Percentiles rank a stretch among this genome's conserved stretches.
Conservation (phyloP, 2,888 invertebrate species). For the Cheilosia scutellata region DNA sequence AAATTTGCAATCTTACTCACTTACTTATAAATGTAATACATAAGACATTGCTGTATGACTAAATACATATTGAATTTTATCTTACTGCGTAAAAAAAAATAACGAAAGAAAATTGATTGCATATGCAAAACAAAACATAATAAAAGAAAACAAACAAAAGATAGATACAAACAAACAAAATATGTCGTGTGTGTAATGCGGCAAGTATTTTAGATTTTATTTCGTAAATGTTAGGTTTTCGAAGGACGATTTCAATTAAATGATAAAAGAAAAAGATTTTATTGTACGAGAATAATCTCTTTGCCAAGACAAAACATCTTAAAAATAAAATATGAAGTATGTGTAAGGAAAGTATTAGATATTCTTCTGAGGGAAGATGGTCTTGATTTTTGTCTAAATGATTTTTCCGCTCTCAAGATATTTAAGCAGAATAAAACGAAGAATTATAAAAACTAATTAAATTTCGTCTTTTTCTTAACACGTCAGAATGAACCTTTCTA, state of each 20-base stretch:
- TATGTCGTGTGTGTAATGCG: conserved; percentile 57
- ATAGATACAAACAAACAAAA: conserved; percentile 13
- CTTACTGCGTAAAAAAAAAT: conserved; percentile 59
- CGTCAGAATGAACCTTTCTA: too few species aligned
- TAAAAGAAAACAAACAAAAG: conserved; percentile 17
- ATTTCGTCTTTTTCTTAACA: conserved; percentile 3
- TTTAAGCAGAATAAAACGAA: conserved; percentile 68
- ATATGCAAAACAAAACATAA: not conserved
- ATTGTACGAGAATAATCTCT: conserved; percentile 56
- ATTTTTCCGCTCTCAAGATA: conserved; percentile 53
- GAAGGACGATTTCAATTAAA: conserved; percentile 37
- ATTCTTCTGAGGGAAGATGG: conserved; percentile 58
- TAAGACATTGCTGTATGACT: conserved; percentile 75
- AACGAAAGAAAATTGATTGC: conserved; percentile 19
- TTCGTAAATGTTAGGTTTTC: conserved; percentile 73
- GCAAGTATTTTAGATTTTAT: conserved; percentile 74
- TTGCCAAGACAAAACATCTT: conserved; percentile 63
- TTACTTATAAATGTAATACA: conserved; percentile 64
- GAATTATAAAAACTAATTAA: conserved; percentile 54
- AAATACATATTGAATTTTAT: conserved; percentile 71
- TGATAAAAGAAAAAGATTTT: conserved; percentile 31
- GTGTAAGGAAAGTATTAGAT: conserved; percentile 65
- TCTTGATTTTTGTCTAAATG: conserved; percentile 59
- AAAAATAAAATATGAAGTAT: conserved; percentile 45
- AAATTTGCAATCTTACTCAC: conserved; percentile 64